Conservation (phyloP, 2,113 vertebrate genomes). For the Saccopteryx leptura region DNA sequence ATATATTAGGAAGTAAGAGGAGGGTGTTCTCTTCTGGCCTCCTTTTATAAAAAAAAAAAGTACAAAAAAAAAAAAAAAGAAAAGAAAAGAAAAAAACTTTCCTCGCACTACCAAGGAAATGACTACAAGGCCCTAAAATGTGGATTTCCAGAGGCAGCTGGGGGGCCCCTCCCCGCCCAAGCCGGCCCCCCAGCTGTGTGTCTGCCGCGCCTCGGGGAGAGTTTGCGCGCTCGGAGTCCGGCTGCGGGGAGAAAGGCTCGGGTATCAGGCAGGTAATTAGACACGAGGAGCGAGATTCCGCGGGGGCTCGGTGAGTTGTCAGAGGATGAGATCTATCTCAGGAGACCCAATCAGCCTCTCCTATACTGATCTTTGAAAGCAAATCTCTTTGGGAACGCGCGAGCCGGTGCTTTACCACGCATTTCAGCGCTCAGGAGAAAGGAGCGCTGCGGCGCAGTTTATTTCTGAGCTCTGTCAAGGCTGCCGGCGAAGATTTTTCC, state of each 20-base stretch:
- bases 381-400: slow-evolving; percentile 88
- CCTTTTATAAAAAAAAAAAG: slow-evolving; percentile 91
- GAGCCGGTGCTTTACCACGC: slow-evolving; percentile 85
- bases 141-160: slow-evolving; percentile 81
- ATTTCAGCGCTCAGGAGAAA: slow-evolving; percentile 80
- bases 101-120: slow-evolving; percentile 87
- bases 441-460: slow-evolving; percentile 34
- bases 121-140: slow-evolving; percentile 87
- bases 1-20: slow-evolving; percentile 92
- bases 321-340: slow-evolving; percentile 86
- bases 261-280: slow-evolving; percentile 88
- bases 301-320: slow-evolving; percentile 82
- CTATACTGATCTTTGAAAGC: slow-evolving; percentile 84
- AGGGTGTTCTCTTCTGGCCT: slow-evolving; percentile 87
- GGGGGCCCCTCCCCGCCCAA: slow-evolving; percentile 42
- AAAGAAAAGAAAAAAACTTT: slow-evolving; percentile 88
- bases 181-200: slow-evolving; percentile 65
- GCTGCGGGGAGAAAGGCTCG: slow-evolving; percentile 80
- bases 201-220: slow-evolving; percentile 80
- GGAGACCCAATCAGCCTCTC: slow-evolving; percentile 83
- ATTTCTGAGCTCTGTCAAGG: slow-evolving; percentile 78
- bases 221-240: slow-evolving; percentile 81
- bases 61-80: slow-evolving; percentile 90
- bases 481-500: slow-evolving; percentile 73
- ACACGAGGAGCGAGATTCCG: slow-evolving; percentile 84